Percentiles rank a stretch among this genome's conserved stretches.
Evolutionary conservation across 2,888 invertebrate species (phyloP).

Genomic region (Villa cingulata): DNA sequence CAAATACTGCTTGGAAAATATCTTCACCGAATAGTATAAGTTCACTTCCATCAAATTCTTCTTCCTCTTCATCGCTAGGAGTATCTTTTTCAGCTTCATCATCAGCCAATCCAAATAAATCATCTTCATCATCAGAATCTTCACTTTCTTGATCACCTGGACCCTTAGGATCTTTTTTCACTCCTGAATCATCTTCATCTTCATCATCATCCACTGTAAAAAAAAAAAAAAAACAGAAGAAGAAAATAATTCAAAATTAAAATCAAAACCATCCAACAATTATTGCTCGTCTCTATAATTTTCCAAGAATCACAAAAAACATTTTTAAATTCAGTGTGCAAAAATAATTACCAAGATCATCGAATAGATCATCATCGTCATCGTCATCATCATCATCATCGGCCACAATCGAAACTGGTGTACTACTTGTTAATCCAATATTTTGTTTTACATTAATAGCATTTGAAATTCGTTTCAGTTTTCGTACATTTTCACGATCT

Average conservation of each 20-base stretch:
- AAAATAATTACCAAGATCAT: too few relatives aligned
- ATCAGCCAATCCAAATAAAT: background rate
- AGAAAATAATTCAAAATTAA: background rate
- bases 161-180: background rate
- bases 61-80: background rate
- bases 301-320: too few relatives aligned
- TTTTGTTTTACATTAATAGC: background rate
- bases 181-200: background rate
- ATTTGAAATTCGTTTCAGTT: background rate
- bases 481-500: background rate
- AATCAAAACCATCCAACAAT: background rate
- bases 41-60: constrained; percentile 2
- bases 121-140: background rate
- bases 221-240: too few relatives aligned
- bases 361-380: background rate
- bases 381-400: background rate
- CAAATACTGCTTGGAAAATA: background rate
- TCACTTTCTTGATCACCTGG: background rate
- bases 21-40: constrained; percentile 4
- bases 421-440: background rate
- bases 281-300: background rate
- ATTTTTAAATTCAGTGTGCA: too few relatives aligned
- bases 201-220: background rate
- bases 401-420: background rate
- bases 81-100: background rate